These are phyloP conservation scores for Galaxias olidus DNA, from an alignment of 2,797 vertebrate genomes.

Conservation along the genomic window DNA sequence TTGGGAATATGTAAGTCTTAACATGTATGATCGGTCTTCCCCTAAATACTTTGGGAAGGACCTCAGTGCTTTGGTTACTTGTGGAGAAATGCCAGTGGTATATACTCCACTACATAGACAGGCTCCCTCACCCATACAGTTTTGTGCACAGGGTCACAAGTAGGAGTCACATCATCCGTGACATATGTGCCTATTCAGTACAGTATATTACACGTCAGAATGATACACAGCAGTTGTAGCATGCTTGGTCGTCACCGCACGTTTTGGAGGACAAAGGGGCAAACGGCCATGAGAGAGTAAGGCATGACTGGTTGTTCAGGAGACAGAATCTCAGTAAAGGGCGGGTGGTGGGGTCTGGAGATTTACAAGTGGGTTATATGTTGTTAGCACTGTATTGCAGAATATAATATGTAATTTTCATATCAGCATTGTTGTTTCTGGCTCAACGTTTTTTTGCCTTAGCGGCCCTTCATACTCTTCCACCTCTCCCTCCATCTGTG, in stretches of 20 bases:
- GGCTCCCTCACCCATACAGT: neutral
- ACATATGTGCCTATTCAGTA: conserved; percentile 56
- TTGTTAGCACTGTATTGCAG: conserved; percentile 16
- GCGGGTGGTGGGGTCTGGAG: conserved; percentile 9
- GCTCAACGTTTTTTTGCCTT: neutral
- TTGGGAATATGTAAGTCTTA: conserved; percentile 45
- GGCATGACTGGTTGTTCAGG: conserved; percentile 66
- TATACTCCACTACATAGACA: conserved; percentile 26
- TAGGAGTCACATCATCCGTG: neutral
- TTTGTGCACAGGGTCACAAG: neutral
- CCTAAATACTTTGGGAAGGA: conserved; percentile 24
- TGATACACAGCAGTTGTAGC: conserved; percentile 44
- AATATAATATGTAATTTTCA: conserved; percentile 17
- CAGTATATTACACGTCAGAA: conserved; percentile 33
- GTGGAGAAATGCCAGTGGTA: conserved; percentile 40
- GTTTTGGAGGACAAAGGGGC: conserved; percentile 27
- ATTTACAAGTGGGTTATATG: conserved; percentile 14
- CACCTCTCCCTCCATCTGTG: conserved; percentile 4
- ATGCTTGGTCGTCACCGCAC: conserved; percentile 54
- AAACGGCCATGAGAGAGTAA: conserved; percentile 56
- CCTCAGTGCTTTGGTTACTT: conserved; percentile 38
- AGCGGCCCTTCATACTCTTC: neutral
- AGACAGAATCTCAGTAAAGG: conserved; percentile 27
- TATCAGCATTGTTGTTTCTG: conserved; percentile 7
- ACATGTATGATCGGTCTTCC: conserved; percentile 23